Base-by-base conservation (phyloP, 2,113 vertebrate genomes). In the Tachysurus fulvidraco region DNA sequence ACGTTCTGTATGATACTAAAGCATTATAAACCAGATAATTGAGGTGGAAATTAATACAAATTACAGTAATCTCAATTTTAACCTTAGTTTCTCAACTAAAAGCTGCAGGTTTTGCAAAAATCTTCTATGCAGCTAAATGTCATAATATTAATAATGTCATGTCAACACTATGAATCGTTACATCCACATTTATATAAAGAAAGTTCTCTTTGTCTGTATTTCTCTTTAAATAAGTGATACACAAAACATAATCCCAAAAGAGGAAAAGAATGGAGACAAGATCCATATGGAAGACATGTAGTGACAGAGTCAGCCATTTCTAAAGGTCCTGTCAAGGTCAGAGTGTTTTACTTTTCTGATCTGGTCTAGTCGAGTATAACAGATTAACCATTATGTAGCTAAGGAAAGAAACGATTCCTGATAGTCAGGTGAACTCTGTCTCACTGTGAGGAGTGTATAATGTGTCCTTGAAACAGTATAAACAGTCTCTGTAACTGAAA, bases 401-500 rank as follows among this genome's bases (percentile, higher is more conserved):
- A 5, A 28, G n/a, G 16, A 78, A 6, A 76, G 44, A 52, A 13
- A 74, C 46, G 19, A 28, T 78, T 54, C n/a, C 25, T 59, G 54
- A 41, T 80, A 59, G 19, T 28, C 78, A 80, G 30, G n/a, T 78
- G 50, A 78, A 78, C 50, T 54, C 16, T 2, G 74, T 54, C 13
- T 77, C 74, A 28, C 46, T 28, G 74, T 0, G 14, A 80, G 55
- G 74, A 19, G 4, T 80, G 28, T 80, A 21, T 80, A 80, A 41
- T 41, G 54, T 80, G 78, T 23, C 54, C 23, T 13, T 80, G 28
- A 59, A 80, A 14, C 28, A 59, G 30, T 80, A 80, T 80, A 57
- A 80, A 80, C 78, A 80, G 0, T 13, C 78, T 19, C 52, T 80
- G 19, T 23, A 41, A 21, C 9, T 80, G 78, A 80, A 80, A 80